These are phyloP conservation scores for Petrolisthes manimaculis DNA, from an alignment of 2,888 invertebrate genomes.

Conservation along the genomic window DNA sequence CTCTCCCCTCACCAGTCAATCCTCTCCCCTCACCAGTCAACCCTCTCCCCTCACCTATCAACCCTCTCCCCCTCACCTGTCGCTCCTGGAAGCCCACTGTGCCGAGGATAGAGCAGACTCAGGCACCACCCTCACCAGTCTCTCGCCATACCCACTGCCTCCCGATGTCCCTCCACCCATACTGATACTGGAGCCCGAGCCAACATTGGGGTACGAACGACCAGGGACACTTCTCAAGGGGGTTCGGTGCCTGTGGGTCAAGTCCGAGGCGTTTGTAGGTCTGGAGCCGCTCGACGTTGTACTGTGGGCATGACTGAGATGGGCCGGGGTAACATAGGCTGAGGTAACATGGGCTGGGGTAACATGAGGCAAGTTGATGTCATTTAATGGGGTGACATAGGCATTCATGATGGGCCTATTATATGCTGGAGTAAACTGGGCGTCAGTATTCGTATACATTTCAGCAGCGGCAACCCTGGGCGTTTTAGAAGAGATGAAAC, in stretches of 20 bases:
- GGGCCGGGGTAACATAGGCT: not conserved
- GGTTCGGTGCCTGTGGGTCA: not conserved
- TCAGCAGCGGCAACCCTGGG: too few species aligned
- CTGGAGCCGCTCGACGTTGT: too few species aligned
- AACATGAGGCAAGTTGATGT: not conserved
- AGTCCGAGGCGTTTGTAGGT: not conserved
- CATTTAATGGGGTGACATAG: too few species aligned
- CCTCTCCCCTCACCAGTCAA: too few species aligned
- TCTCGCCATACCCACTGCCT: not conserved
- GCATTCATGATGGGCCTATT: too few species aligned
- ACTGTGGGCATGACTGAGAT: too few species aligned
- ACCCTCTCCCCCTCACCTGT: conserved; percentile 15
- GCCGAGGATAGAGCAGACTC: conserved; percentile 31
- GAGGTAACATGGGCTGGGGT: not conserved
- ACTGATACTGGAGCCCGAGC: conserved; percentile 9
- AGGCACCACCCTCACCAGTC: conserved; percentile 32
- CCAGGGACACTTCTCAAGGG: not conserved
- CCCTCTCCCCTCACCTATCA: too few species aligned
- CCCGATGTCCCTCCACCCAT: not conserved
- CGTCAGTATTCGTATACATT: too few species aligned
- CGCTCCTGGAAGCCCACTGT: conserved; percentile 37
- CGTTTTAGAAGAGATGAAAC: too few species aligned
- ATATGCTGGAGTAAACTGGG: too few species aligned
- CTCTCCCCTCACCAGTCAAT: not conserved
- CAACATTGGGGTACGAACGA: not conserved